These are phyloP conservation scores for Mizuhopecten yessoensis DNA, from an alignment of 1,140 invertebrate species.

Conservation along the genomic window DNA sequence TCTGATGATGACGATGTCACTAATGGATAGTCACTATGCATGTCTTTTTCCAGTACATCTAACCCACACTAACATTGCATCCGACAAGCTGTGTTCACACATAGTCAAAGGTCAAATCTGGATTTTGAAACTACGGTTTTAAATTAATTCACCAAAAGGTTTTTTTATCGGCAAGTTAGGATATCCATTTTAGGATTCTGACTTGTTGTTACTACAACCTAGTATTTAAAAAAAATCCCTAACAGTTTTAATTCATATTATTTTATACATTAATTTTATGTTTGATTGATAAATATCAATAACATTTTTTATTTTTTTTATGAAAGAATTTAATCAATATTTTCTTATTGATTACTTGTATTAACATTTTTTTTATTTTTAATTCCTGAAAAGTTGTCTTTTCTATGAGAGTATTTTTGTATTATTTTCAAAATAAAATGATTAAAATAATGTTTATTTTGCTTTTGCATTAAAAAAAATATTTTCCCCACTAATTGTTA, in stretches of 20 bases:
- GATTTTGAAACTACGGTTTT: too few relatives aligned
- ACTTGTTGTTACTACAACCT: background rate
- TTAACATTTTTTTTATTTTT: background rate
- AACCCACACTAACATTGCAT: background rate
- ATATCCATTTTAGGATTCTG: background rate
- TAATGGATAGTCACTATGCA: background rate
- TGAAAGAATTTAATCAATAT: background rate
- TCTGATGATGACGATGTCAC: background rate
- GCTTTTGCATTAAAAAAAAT: background rate
- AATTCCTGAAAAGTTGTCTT: background rate
- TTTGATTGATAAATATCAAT: background rate
- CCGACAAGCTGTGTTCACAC: conserved; percentile 24
- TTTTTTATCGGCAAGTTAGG: background rate
- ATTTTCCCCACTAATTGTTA: background rate
- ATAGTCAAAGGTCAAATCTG: background rate
- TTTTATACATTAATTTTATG: background rate
- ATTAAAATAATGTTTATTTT: background rate
- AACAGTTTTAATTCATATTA: background rate
- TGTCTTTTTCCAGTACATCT: background rate
- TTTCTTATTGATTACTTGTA: background rate
- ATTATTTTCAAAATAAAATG: too few relatives aligned
- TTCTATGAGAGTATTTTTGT: background rate
- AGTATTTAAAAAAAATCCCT: background rate
- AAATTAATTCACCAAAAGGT: too few relatives aligned
- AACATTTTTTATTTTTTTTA: background rate